These are phyloP conservation scores for Brachionus rotundiformis DNA, from an alignment of 1,140 invertebrate species.

Conservation along the genomic window DNA sequence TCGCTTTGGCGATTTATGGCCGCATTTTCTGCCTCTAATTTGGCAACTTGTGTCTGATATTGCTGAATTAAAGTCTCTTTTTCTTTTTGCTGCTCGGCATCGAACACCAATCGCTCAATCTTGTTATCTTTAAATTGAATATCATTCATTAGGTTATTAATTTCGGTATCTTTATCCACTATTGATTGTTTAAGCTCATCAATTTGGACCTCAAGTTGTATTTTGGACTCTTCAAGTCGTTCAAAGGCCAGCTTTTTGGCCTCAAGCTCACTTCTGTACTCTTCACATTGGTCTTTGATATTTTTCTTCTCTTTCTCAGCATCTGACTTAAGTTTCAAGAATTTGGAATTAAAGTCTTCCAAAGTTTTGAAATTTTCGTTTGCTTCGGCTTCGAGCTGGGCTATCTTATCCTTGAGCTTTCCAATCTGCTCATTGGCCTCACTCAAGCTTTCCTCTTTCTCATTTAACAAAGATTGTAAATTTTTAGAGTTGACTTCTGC, in stretches of 20 bases:
- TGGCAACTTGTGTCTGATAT: constrained; percentile 13
- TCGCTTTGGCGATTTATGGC: background rate
- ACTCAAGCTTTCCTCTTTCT: background rate
- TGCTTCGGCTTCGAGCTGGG: background rate
- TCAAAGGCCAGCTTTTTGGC: background rate
- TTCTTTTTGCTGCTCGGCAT: constrained; percentile 36
- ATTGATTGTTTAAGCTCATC: constrained; percentile 12
- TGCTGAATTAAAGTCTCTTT: background rate
- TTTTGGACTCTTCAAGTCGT: background rate
- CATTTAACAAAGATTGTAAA: background rate
- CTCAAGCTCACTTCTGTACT: background rate
- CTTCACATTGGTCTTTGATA: background rate
- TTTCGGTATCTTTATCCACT: background rate
- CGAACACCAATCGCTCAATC: constrained; percentile 9
- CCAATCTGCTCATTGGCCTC: background rate
- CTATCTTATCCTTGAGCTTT: constrained; percentile 13
- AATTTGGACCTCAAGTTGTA: background rate
- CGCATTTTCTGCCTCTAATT: constrained; percentile 30
- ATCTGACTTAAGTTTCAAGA: background rate
- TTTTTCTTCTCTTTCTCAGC: background rate
- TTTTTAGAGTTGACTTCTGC: background rate
- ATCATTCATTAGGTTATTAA: background rate
- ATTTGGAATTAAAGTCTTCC: constrained; percentile 6
- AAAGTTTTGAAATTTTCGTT: constrained; percentile 34
- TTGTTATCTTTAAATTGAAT: constrained; percentile 43